These are phyloP conservation scores for Sebastes steindachneri DNA, from an alignment of 2,797 vertebrate species.

Conservation along the genomic window DNA sequence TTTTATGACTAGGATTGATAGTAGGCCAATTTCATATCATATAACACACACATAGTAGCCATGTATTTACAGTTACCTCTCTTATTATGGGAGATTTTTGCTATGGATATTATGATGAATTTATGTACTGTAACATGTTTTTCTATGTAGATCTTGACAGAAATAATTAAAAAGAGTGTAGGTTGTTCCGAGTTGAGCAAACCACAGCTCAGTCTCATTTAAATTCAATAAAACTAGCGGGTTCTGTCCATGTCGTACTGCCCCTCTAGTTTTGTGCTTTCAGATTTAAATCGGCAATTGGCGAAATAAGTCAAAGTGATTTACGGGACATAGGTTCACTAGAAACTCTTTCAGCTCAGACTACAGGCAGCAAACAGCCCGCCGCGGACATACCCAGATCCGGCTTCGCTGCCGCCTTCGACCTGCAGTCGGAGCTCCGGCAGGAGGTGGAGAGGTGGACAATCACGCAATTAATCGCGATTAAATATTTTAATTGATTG, in stretches of 20 bases:
- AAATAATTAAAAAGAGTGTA: not conserved
- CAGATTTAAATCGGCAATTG: not conserved
- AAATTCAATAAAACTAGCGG: not conserved
- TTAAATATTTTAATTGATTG: too few species aligned
- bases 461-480: too few species aligned
- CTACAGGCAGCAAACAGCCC: too few species aligned
- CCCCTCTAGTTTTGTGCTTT: not conserved
- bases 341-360: too few species aligned
- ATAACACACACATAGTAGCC: not conserved
- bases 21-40: not conserved
- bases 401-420: too few species aligned
- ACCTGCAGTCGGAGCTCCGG: too few species aligned
- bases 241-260: not conserved
- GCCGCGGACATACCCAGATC: too few species aligned
- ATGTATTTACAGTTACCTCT: not conserved
- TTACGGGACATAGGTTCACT: too few species aligned
- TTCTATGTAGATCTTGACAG: not conserved
- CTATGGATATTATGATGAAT: not conserved
- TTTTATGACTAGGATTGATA: not conserved
- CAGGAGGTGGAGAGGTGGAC: too few species aligned
- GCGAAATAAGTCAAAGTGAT: too few species aligned
- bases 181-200: not conserved
- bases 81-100: not conserved
- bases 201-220: not conserved
- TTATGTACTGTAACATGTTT: not conserved